Evolutionary conservation across 2,113 vertebrate genomes (phyloP).

Genomic region (Narcine bancroftii): DNA sequence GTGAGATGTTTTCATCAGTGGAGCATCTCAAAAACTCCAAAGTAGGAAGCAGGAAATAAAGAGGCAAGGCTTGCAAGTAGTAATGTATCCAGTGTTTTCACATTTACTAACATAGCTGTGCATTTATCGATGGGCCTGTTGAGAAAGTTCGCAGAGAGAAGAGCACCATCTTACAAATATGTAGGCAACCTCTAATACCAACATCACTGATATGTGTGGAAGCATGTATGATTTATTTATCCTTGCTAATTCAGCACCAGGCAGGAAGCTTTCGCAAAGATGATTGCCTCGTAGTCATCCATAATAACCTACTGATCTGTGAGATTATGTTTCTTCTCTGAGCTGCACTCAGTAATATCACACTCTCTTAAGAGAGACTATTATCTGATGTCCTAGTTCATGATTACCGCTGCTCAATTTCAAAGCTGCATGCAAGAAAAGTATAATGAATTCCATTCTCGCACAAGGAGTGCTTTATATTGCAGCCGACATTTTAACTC

Average conservation of each 20-base stretch:
- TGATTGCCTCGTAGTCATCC: not conserved
- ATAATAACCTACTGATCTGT: slow-evolving; percentile 13
- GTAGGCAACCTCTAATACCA: not conserved
- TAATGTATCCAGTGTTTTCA: not conserved
- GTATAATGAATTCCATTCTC: not conserved
- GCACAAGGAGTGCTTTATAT: not conserved
- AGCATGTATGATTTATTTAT: not conserved
- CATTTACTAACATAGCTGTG: not conserved
- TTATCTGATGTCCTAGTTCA: slow-evolving; percentile 15
- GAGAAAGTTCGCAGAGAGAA: not conserved
- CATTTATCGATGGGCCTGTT: not conserved
- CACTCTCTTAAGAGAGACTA: slow-evolving; percentile 18
- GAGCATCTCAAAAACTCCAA: not conserved
- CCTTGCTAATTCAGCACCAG: not conserved
- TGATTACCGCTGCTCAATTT: slow-evolving; percentile 8
- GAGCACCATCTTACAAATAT: not conserved
- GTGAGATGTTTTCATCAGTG: not conserved
- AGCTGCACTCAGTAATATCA: not conserved
- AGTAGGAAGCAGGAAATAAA: not conserved
- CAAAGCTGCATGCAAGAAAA: not conserved
- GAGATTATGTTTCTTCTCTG: not conserved
- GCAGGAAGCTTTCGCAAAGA: not conserved
- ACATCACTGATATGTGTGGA: slow-evolving; percentile 4
- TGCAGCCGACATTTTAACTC: not conserved
- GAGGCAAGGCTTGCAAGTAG: not conserved